Conservation (phyloP, 2,113 vertebrate species). For the Bos taurus region ARS-UCD2.0 NC_037332.1:80788501-80789000, state of each 20-base stretch:
- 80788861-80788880: background rate
- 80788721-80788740: background rate
- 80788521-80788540: background rate
- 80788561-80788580: background rate
- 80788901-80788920: background rate
- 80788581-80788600: background rate
- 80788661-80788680: background rate
- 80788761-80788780: background rate
- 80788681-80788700: background rate
- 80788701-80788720: background rate
- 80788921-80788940: background rate
- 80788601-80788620: background rate
- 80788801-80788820: background rate
- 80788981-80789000: background rate
- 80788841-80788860: background rate
- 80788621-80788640: background rate
- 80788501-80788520: background rate
- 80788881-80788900: background rate
- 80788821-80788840: background rate
- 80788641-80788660: background rate
- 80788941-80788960: background rate
- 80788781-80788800: background rate
- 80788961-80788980: background rate
- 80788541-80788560: background rate
- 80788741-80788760: background rate